phyloP scores from a whole-genome alignment of 2,113 vertebrate species.

The Eidolon helvum region DNA sequence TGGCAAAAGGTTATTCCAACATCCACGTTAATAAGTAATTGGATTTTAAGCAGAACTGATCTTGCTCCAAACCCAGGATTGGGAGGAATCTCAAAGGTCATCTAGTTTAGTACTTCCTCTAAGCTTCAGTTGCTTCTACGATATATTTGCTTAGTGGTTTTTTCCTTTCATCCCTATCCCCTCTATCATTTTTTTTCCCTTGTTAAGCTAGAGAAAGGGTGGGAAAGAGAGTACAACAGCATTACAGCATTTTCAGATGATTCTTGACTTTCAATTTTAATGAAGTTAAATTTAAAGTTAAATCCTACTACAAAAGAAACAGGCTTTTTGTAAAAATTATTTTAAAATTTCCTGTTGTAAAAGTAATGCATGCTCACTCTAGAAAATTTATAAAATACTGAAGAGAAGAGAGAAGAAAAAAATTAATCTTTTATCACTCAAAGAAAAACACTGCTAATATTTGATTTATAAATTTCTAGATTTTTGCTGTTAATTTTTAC shows the following conservation, averaged over 20 bases:
- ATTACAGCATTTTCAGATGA: neutral
- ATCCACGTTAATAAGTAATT: neutral
- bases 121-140: neutral
- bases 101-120: neutral
- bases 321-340: neutral
- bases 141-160: neutral
- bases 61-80: neutral
- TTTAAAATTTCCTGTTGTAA: neutral
- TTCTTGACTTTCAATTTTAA: conserved; percentile 14
- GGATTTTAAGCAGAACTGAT: conserved; percentile 33
- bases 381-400: neutral
- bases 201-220: neutral
- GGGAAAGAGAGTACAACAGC: neutral
- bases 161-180: neutral
- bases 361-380: neutral
- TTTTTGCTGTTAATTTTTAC: conserved; percentile 23
- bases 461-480: neutral
- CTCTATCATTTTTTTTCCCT: neutral
- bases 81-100: neutral
- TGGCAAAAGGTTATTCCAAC: conserved; percentile 21
- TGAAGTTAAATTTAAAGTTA: neutral
- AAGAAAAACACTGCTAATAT: neutral
- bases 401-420: neutral
- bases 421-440: neutral
- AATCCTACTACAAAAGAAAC: neutral